A percentile compares a stretch with the other conserved stretches of the same genome.
Evolutionary conservation across 2,888 invertebrate species (phyloP).

Genomic region (Carpatolechia fugitivella): DNA sequence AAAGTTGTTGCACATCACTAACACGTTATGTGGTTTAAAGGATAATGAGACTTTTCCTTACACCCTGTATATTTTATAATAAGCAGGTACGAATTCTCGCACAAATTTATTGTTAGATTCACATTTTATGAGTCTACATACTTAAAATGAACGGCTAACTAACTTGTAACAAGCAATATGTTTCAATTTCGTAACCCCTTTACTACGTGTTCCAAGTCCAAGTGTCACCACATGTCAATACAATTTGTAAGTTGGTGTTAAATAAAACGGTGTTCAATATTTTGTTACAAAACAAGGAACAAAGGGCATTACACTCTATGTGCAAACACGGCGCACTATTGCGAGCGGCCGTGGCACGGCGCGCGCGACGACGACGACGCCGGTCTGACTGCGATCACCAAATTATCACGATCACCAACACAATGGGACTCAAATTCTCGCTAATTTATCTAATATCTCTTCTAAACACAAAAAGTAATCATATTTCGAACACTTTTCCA

Average conservation of each 20-base stretch:
- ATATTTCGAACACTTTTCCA: constrained; percentile 23
- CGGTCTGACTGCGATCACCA: constrained; percentile 46
- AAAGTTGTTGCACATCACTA: no score
- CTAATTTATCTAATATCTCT: constrained; percentile 35
- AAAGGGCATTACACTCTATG: constrained; percentile 75
- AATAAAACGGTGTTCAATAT: constrained; percentile 79
- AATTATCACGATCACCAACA: constrained; percentile 59
- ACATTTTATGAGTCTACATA: no score
- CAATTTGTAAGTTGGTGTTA: constrained; percentile 75
- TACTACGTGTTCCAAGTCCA: constrained; percentile 44
- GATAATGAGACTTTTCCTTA: no score
- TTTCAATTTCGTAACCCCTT: constrained; percentile 46
- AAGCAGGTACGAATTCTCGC: no score
- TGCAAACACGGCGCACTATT: constrained; percentile 44
- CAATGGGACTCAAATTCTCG: constrained; percentile 37
- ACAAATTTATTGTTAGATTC: no score
- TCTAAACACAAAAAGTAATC: constrained; percentile 32
- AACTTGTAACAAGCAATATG: no score
- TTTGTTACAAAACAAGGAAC: constrained; percentile 78
- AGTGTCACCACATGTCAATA: constrained; percentile 65
- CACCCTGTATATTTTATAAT: no score
- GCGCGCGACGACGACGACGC: constrained; percentile 28
- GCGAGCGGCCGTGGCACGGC: constrained; percentile 29
- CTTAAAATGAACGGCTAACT: no score
- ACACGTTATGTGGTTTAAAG: no score